A percentile compares a stretch with the other conserved stretches of the same genome.
Conservation (phyloP, 2,113 vertebrate species). For the Mirounga angustirostris region DNA sequence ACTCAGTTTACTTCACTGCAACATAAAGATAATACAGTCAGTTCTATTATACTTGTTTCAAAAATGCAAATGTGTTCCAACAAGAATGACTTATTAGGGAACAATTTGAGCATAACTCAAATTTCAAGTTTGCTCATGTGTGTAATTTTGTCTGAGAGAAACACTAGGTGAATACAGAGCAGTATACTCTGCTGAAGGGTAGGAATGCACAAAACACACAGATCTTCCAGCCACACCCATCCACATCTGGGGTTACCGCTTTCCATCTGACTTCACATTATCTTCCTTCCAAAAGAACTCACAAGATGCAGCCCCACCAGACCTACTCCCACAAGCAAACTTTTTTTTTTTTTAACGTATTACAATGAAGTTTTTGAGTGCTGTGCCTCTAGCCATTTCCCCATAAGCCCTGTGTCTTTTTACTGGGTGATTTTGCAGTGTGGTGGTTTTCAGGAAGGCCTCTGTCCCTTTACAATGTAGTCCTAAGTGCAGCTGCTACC, state of each 20-base stretch:
- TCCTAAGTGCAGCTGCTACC: neutral
- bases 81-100: neutral
- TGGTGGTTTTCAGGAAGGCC: neutral
- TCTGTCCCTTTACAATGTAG: neutral
- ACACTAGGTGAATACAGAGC: neutral
- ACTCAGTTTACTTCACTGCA: neutral
- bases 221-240: neutral
- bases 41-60: neutral
- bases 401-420: neutral
- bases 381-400: neutral
- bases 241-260: neutral
- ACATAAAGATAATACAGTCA: neutral
- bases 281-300: neutral
- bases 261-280: neutral
- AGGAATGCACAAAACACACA: neutral
- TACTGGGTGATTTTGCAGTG: neutral
- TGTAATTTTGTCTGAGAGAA: neutral
- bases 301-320: neutral
- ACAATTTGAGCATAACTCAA: neutral
- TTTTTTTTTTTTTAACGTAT: neutral
- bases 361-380: neutral
- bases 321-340: neutral
- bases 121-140: slow-evolving; percentile 34
- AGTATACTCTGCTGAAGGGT: neutral
- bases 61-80: neutral